Percentiles rank a stretch among this genome's conserved stretches.
These are phyloP conservation scores for Lepisosteus osseus DNA, from an alignment of 2,113 vertebrate species.

Conservation along the genomic window DNA sequence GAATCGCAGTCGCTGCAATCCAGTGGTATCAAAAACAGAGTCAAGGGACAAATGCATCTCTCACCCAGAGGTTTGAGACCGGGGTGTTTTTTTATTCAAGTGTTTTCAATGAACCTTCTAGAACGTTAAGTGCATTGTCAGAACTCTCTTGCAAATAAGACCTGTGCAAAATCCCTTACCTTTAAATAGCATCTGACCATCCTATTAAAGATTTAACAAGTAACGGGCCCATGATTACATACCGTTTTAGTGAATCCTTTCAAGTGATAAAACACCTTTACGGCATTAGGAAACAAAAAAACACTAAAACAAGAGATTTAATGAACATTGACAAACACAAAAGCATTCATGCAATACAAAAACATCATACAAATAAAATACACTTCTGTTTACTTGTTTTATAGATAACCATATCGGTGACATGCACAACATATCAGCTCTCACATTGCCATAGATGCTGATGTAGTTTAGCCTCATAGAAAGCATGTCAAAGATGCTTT, in stretches of 20 bases:
- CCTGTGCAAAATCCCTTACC: not conserved
- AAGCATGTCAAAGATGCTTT: constrained; percentile 17
- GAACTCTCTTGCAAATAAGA: too few species aligned
- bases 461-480: constrained; percentile 55
- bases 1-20: too few species aligned
- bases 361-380: constrained; percentile 25
- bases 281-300: constrained; percentile 1
- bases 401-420: constrained; percentile 58
- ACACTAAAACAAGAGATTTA: constrained; percentile 15
- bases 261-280: constrained; percentile 2
- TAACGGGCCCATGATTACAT: not conserved
- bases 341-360: constrained; percentile 22
- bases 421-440: constrained; percentile 73
- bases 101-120: too few species aligned
- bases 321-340: constrained; percentile 3
- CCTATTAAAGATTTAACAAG: not conserved
- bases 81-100: too few species aligned
- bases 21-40: too few species aligned
- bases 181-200: constrained; percentile 2
- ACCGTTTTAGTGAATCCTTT: not conserved
- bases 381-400: constrained; percentile 18
- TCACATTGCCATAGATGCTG: constrained; percentile 43
- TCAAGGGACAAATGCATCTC: too few species aligned
- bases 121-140: too few species aligned
- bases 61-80: too few species aligned